Evolutionary conservation across 1,140 invertebrate genomes (phyloP).

Genomic region (Drosophila bocki): DNA sequence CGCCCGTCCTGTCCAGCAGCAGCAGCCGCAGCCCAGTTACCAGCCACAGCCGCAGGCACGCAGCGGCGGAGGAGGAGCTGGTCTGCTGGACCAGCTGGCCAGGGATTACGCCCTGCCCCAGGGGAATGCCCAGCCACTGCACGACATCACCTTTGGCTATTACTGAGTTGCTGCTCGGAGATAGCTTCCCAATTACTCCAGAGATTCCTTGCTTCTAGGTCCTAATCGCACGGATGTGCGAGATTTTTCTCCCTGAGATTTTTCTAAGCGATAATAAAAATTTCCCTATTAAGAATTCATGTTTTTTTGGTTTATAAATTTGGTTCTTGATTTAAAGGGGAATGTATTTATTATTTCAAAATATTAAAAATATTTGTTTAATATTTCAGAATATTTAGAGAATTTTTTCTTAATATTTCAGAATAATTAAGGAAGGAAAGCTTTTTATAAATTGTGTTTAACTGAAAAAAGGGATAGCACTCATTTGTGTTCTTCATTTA

Average conservation of each 20-base stretch:
- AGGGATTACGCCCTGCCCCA: conserved; percentile 91
- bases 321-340: not conserved
- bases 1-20: conserved; percentile 70
- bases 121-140: conserved; percentile 88
- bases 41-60: conserved; percentile 84
- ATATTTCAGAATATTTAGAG: not conserved
- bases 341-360: not conserved
- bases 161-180: conserved; percentile 85
- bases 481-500: no score
- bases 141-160: conserved; percentile 92
- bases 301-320: no score
- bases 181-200: conserved; percentile 18
- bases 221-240: conserved; percentile 32
- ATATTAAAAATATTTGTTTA: not conserved
- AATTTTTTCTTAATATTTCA: not conserved
- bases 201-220: conserved; percentile 53
- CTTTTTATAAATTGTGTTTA: no score
- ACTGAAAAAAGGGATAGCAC: no score
- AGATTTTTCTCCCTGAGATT: conserved; percentile 21
- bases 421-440: not conserved
- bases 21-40: conserved; percentile 71
- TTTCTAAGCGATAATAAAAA: conserved; percentile 49
- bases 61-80: conserved; percentile 85
- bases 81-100: conserved; percentile 92
- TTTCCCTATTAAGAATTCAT: conserved; percentile 26